Evolutionary conservation across 2,888 invertebrate species (phyloP).

Genomic region (Papilio demoleus): DNA sequence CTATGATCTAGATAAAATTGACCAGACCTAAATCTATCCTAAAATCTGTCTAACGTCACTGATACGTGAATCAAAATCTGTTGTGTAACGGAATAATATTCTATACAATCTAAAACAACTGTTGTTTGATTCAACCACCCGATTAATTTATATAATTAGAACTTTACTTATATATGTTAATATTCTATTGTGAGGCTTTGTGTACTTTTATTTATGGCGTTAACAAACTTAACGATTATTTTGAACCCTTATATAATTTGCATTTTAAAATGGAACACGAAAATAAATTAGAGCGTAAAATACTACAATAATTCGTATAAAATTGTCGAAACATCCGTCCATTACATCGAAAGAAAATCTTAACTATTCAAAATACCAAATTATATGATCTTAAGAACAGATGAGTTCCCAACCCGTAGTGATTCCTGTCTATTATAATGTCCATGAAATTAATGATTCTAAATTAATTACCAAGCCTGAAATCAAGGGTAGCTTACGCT

Average conservation of each 20-base stretch:
- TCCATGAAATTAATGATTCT: constrained; percentile 31
- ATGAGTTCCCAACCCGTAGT: constrained; percentile 26
- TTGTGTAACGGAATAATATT: constrained; percentile 39
- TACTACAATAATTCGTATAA: too few species aligned
- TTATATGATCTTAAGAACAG: constrained; percentile 6
- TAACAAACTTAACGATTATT: constrained; percentile 43
- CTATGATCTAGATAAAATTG: constrained; percentile 59
- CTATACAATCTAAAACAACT: constrained; percentile 39
- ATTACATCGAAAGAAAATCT: neutral
- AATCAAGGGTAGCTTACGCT: constrained; percentile 51
- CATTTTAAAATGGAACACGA: constrained; percentile 24
- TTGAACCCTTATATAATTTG: constrained; percentile 39
- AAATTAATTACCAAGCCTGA: constrained; percentile 26
- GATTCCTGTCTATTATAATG: constrained; percentile 17
- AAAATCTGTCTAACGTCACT: constrained; percentile 43
- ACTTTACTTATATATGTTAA: constrained; percentile 26
- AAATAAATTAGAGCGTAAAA: too few species aligned
- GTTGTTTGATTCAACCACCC: constrained; percentile 37
- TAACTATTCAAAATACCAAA: neutral
- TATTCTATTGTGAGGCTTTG: constrained; percentile 33
- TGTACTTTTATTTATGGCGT: constrained; percentile 45
- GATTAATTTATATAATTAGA: constrained; percentile 34
- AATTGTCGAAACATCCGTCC: too few species aligned
- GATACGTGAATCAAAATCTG: neutral
- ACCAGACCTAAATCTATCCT: constrained; percentile 51